Base-by-base conservation (phyloP, 2,113 vertebrate genomes). In the Spheniscus mendiculus region DNA sequence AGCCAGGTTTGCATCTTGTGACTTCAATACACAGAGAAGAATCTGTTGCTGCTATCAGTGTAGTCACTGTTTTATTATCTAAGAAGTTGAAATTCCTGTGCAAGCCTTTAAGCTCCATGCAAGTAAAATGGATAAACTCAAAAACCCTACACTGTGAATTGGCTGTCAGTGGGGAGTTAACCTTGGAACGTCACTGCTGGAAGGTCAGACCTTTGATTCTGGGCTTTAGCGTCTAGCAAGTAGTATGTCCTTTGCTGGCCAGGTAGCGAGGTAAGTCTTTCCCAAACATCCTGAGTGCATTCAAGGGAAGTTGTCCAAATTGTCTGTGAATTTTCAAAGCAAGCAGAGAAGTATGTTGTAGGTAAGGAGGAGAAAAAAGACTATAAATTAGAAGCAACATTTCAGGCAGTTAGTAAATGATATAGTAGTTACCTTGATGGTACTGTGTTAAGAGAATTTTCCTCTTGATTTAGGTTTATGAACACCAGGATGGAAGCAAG, bases 401-500 rank as follows among this genome's bases (percentile, higher is more conserved):
- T 74, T 91, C 55, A 63, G 42, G 13, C 21, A 74, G 47, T 73
- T 92, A 62, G 29, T 40, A 78, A 78, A 72, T 74, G 5, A 30
- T 73, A 5, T 0, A 27, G 17, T 36, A 42, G 21, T 87, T 47
- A 12, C 26, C 27, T 92, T 63, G 20, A 36, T 56, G 55, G 12
- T 49, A 13, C 18, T 92, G 20, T 72, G 32, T 15, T 91, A 92
- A 96, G 15, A 47, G 47, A 42, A 42, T 95, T 94, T 93, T 71
- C 8, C n/a, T 89, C 56, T 61, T 78, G 7, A 23, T 96, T 78
- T 95, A 99, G 99, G 99, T 99, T 23, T 99, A 99, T 58, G 99
- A 99, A 89, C 99, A 99, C 96, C 98, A 98, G 26, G 99, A 99
- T 84, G 99, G 99, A 52, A 99, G 99, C 96, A 99, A 99, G 83